phyloP scores from a whole-genome alignment of 2,888 invertebrate genomes.

The Pristionchus maxplancki region DNA sequence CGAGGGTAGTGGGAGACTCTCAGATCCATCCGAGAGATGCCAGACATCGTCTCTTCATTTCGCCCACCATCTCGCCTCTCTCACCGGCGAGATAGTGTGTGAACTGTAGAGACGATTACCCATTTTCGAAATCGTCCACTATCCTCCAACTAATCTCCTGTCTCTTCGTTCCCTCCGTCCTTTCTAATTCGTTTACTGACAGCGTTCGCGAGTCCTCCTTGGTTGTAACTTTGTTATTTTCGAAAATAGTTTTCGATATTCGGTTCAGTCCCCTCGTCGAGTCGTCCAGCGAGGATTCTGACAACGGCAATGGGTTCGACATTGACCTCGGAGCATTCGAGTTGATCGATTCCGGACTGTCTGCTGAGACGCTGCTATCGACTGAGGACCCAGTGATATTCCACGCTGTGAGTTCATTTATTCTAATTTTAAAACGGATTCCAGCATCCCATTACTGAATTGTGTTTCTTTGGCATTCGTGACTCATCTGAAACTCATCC shows the following conservation, averaged over 20 bases:
- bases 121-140: not conserved
- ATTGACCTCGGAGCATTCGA: slow-evolving; percentile 50
- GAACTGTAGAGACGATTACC: not conserved
- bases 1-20: too few species aligned
- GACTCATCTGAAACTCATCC: not conserved
- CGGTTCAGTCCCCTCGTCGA: slow-evolving; percentile 52
- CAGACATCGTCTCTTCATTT: not conserved
- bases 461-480: too few species aligned
- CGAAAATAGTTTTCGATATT: too few species aligned
- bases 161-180: not conserved
- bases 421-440: not conserved
- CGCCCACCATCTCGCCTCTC: not conserved
- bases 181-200: not conserved
- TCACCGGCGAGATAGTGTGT: not conserved
- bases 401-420: slow-evolving; percentile 53
- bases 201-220: not conserved
- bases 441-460: too few species aligned
- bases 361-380: slow-evolving; percentile 72
- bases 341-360: slow-evolving; percentile 70
- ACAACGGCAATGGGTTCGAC: slow-evolving; percentile 38
- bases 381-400: slow-evolving; percentile 75
- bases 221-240: not conserved
- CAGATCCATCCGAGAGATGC: not conserved
- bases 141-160: not conserved
- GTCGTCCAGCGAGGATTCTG: slow-evolving; percentile 44